Evolutionary conservation across 2,888 invertebrate genomes (phyloP).

Genomic region (Dromius quadrimaculatus): DNA sequence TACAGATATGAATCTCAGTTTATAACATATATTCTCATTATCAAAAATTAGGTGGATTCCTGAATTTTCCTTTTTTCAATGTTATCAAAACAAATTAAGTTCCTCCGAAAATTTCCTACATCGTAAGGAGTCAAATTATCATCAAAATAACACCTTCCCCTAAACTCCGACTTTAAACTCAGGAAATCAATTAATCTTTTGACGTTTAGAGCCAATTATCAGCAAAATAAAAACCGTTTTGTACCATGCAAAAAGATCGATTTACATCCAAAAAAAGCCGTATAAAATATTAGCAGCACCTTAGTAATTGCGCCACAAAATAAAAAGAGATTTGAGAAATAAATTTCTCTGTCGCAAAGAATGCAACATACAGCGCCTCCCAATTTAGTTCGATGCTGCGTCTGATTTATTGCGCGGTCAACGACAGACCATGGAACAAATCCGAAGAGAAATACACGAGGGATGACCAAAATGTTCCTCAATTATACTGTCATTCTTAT

Average conservation of each 20-base stretch:
- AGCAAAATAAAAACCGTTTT: not conserved
- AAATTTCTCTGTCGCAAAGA: constrained; percentile 36
- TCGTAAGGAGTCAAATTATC: too few relatives aligned
- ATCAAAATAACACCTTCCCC: too few relatives aligned
- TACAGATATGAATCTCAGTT: too few relatives aligned
- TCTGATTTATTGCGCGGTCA: constrained; percentile 43
- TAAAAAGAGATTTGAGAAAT: constrained; percentile 28
- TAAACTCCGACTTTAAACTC: too few relatives aligned
- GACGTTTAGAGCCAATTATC: constrained; percentile 2
- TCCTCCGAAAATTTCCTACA: too few relatives aligned
- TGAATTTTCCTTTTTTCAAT: too few relatives aligned
- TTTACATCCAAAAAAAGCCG: not conserved
- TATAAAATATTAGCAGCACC: constrained; percentile 13
- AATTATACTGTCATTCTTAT: constrained; percentile 31
- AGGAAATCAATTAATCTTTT: not conserved
- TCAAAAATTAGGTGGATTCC: too few relatives aligned
- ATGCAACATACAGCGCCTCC: constrained; percentile 20
- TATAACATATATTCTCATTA: too few relatives aligned
- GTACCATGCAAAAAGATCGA: constrained; percentile 1
- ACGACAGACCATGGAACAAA: constrained; percentile 12
- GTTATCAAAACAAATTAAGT: too few relatives aligned
- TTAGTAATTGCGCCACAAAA: constrained; percentile 21
- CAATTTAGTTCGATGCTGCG: constrained; percentile 46
- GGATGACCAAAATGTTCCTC: constrained; percentile 21
- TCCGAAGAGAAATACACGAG: constrained; percentile 27